phyloP scores from a whole-genome alignment of 2,888 invertebrate species.

The Anthoptus insignis region DNA sequence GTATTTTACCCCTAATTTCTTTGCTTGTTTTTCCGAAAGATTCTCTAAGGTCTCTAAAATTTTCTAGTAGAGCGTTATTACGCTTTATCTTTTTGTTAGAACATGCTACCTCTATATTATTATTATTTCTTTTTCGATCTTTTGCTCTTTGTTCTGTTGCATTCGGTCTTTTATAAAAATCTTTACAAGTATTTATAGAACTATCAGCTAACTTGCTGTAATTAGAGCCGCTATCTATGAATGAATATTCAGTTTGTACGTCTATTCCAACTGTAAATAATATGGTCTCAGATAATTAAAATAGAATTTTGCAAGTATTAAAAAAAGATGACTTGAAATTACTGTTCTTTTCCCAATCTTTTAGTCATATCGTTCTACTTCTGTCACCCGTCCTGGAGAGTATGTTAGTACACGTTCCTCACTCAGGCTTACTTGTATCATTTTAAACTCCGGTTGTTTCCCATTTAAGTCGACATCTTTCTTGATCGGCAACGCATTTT shows the following conservation, averaged over 20 bases:
- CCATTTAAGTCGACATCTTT: too few species aligned
- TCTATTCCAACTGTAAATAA: constrained; percentile 85
- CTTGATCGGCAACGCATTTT: too few species aligned
- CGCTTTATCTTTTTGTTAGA: constrained; percentile 75
- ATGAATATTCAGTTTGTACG: constrained; percentile 67
- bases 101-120: constrained; percentile 53
- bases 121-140: constrained; percentile 69
- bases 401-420: too few species aligned
- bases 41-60: constrained; percentile 65
- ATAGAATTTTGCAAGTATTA: too few species aligned
- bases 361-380: too few species aligned
- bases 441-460: too few species aligned
- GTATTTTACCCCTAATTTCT: constrained; percentile 55
- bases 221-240: constrained; percentile 59
- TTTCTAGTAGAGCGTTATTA: constrained; percentile 63
- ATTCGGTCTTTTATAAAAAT: constrained; percentile 6
- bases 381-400: too few species aligned
- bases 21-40: constrained; percentile 63
- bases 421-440: too few species aligned
- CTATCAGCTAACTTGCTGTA: not conserved
- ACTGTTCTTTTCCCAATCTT: too few species aligned
- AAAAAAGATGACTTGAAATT: too few species aligned
- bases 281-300: too few species aligned
- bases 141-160: constrained; percentile 51
- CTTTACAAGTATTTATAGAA: not conserved